A percentile compares a stretch with the other conserved stretches of the same genome.
phyloP scores from a whole-genome alignment of 1,140 invertebrate species.

The Hermetia illucens region DNA sequence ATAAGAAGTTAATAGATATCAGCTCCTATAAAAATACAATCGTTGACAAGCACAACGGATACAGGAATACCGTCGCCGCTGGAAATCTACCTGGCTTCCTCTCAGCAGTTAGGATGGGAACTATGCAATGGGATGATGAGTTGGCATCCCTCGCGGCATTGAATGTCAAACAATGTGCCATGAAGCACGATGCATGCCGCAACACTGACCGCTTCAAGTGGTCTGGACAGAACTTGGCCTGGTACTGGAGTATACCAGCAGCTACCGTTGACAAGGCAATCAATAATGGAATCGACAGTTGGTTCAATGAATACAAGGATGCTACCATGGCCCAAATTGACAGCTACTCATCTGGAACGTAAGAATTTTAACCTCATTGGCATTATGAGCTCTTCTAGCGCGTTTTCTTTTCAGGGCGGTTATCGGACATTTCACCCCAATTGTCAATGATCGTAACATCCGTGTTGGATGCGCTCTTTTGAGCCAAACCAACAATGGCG shows the following conservation, averaged over 20 bases:
- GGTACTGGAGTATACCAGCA: neutral
- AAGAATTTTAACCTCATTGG: no score
- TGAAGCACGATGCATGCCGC: slow-evolving; percentile 7
- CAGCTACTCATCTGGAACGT: no score
- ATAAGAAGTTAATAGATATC: no score
- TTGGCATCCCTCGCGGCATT: slow-evolving; percentile 6
- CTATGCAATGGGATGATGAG: slow-evolving; percentile 10
- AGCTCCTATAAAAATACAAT: no score
- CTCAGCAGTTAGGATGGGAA: slow-evolving; percentile 7
- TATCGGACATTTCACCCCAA: slow-evolving; percentile 5
- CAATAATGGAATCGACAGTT: neutral
- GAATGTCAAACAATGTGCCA: slow-evolving; percentile 8
- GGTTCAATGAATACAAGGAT: slow-evolving; percentile 8
- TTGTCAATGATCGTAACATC: slow-evolving; percentile 4
- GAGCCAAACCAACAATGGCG: neutral
- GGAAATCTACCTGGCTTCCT: slow-evolving; percentile 2
- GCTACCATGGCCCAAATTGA: neutral
- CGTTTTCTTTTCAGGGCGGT: slow-evolving; percentile 1
- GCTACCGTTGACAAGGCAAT: neutral
- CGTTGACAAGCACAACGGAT: slow-evolving; percentile 6
- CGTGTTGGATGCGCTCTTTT: slow-evolving; percentile 4
- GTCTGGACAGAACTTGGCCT: slow-evolving; percentile 7
- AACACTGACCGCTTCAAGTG: slow-evolving; percentile 4
- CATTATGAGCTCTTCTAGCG: neutral
- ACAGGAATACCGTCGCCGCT: slow-evolving; percentile 8